phyloP scores from a whole-genome alignment of 1,140 invertebrate genomes.

The Brevipalpus yothersi region DNA sequence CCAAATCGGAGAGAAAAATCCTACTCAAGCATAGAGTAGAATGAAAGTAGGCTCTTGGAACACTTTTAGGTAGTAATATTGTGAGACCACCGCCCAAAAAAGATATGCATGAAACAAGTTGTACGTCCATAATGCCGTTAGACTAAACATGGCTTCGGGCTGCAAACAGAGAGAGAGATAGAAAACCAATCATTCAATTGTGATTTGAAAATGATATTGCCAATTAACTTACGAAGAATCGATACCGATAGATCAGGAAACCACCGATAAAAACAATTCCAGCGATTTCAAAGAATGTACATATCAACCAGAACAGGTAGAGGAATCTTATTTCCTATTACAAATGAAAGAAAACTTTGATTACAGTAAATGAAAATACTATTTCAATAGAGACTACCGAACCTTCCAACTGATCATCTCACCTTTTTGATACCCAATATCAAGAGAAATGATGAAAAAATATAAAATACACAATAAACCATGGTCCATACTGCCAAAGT shows the following conservation, averaged over 20 bases:
- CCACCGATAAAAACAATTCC: not conserved
- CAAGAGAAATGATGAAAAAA: conserved; percentile 4
- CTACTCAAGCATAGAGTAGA: conserved; percentile 3
- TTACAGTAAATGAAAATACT: not conserved
- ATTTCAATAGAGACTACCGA: not conserved
- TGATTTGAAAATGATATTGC: not conserved
- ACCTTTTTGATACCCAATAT: conserved; percentile 6
- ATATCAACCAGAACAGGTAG: not conserved
- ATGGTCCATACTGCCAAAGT: not conserved
- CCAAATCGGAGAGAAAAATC: not conserved
- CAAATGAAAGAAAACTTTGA: not conserved
- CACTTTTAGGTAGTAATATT: conserved; percentile 9
- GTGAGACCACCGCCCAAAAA: conserved; percentile 5
- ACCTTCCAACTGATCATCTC: not conserved
- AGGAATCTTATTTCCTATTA: not conserved
- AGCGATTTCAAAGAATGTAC: not conserved
- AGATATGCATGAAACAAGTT: conserved; percentile 6
- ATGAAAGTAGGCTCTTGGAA: conserved; percentile 10
- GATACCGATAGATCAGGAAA: not conserved
- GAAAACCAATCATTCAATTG: not conserved
- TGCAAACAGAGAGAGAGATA: not conserved
- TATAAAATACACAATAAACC: conserved; percentile 4
- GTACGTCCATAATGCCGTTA: conserved; percentile 1
- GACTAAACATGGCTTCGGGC: conserved; percentile 6
- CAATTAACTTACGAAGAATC: not conserved